Conservation (phyloP, 2,113 vertebrate species). For the Strix uralensis region DNA sequence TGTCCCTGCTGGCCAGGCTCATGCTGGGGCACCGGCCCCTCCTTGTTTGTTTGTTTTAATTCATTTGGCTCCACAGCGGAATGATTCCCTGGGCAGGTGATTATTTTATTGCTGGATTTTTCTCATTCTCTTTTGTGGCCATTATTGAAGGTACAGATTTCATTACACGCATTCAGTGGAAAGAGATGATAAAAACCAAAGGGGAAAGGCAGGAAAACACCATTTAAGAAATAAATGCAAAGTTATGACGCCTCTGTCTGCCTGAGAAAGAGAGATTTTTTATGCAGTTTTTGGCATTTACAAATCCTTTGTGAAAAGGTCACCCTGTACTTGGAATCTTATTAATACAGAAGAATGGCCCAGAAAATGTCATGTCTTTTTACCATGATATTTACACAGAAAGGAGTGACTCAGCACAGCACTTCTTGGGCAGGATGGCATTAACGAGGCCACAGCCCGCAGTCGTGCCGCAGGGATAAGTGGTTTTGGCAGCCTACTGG, state of each 20-base stretch:
- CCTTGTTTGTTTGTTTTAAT: background rate
- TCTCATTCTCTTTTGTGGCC: background rate
- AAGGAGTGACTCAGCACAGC: constrained; percentile 58
- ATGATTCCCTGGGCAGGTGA: accelerated
- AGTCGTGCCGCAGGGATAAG: background rate
- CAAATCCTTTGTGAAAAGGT: constrained; percentile 86
- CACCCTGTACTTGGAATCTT: constrained; percentile 75
- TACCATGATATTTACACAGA: constrained; percentile 74
- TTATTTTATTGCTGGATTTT: background rate
- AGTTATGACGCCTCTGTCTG: constrained; percentile 58
- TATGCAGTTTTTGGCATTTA: constrained; percentile 82
- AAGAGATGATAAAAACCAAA: background rate
- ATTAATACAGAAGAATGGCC: constrained; percentile 76
- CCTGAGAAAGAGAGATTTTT: constrained; percentile 73
- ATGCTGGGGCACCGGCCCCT: accelerated
- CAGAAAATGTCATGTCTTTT: constrained; percentile 79
- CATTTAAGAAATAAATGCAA: constrained; percentile 43
- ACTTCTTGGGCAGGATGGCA: background rate
- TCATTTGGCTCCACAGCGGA: background rate
- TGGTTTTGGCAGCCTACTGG: background rate
- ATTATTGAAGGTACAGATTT: background rate
- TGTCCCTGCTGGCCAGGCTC: background rate
- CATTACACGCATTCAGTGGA: background rate
- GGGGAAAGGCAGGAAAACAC: background rate
- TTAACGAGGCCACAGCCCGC: background rate